Evolutionary conservation across 35 echinoderm and acorn worm genomes (phyloP).

Genomic region (Diadema setosum): DNA sequence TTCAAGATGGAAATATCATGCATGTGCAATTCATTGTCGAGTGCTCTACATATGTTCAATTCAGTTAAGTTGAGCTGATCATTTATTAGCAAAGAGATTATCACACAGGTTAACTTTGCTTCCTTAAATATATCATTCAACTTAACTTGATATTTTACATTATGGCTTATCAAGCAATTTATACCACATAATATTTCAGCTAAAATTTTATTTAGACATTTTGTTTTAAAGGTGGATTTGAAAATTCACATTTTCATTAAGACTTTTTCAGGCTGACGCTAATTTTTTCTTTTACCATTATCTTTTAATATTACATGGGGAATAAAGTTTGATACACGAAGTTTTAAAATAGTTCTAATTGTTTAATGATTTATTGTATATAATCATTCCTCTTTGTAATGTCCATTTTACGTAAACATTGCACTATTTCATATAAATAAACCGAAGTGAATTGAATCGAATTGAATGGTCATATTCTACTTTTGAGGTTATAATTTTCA

Average conservation of each 20-base stretch:
- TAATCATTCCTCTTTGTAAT: too few relatives aligned
- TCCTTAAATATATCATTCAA: neutral
- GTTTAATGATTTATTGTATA: too few relatives aligned
- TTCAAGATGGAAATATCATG: neutral
- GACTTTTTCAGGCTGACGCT: too few relatives aligned
- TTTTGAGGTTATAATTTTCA: neutral
- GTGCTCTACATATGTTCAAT: neutral
- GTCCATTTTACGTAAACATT: too few relatives aligned
- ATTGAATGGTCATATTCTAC: neutral
- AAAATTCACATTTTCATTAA: too few relatives aligned
- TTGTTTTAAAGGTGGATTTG: too few relatives aligned
- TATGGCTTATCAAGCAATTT: too few relatives aligned
- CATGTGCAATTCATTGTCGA: neutral
- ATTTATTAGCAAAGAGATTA: neutral
- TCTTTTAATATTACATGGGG: neutral
- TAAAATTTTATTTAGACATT: too few relatives aligned
- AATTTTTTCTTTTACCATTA: neutral
- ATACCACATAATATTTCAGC: too few relatives aligned
- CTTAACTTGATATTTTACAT: neutral
- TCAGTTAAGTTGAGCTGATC: neutral
- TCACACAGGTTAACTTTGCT: neutral
- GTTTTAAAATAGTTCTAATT: neutral
- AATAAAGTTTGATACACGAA: neutral
- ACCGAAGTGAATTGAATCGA: neutral
- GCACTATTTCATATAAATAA: neutral